phyloP scores from a whole-genome alignment of 2,888 invertebrate genomes.

The Diploptera punctata region DNA sequence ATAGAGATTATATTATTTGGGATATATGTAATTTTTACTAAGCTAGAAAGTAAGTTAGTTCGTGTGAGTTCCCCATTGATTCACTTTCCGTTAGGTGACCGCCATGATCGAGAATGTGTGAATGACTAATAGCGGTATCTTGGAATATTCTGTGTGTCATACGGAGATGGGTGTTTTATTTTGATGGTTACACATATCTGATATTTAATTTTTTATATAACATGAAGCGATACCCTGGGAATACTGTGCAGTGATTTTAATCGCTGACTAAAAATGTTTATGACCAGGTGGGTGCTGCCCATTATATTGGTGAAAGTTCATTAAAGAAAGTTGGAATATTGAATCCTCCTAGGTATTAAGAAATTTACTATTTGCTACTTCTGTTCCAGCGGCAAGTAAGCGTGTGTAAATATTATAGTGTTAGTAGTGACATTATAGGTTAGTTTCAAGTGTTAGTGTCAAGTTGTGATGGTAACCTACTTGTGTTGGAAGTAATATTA shows the following conservation, averaged over 20 bases:
- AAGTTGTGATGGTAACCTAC: background rate
- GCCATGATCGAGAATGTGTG: slow-evolving; percentile 39
- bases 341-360: background rate
- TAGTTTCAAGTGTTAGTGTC: background rate
- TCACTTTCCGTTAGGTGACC: slow-evolving; percentile 44
- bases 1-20: background rate
- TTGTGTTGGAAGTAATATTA: too few relatives aligned
- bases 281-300: slow-evolving; percentile 23
- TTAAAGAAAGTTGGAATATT: background rate
- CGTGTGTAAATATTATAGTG: background rate
- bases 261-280: background rate
- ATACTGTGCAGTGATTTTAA: background rate
- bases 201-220: background rate
- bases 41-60: background rate
- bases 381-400: too few relatives aligned
- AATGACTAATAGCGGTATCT: slow-evolving; percentile 38
- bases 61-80: slow-evolving; percentile 37
- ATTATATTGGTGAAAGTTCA: slow-evolving; percentile 9
- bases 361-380: too few relatives aligned
- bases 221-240: background rate
- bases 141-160: slow-evolving; percentile 24
- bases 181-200: background rate
- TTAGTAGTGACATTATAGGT: background rate
- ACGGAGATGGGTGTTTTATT: background rate
- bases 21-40: background rate